Conservation (phyloP, 2,888 invertebrate genomes). For the Mycalesis mineus region DNA sequence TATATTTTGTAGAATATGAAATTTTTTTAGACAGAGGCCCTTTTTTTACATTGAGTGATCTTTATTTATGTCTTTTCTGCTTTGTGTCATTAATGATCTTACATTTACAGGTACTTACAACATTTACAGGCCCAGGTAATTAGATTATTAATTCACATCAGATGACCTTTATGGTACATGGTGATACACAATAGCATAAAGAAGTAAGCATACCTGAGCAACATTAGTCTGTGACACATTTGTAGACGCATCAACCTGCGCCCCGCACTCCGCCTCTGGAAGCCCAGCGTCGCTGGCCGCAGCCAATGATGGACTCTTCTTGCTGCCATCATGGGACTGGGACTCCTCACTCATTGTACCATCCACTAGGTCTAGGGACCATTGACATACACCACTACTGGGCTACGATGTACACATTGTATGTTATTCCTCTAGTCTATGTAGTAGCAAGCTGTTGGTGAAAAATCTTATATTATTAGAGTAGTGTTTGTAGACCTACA, state of each 20-base stretch:
- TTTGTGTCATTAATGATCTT: too few species aligned
- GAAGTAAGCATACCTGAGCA: constrained; percentile 47
- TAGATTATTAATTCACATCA: too few species aligned
- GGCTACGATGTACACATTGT: constrained; percentile 54
- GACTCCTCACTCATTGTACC: constrained; percentile 71
- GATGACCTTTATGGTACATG: too few species aligned
- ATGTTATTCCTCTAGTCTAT: constrained; percentile 33
- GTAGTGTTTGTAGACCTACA: too few species aligned
- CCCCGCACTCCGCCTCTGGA: constrained; percentile 35
- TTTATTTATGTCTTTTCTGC: too few species aligned
- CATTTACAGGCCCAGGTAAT: too few species aligned
- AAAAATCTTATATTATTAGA: not conserved
- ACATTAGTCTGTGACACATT: constrained; percentile 51
- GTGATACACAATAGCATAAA: too few species aligned
- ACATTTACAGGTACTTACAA: too few species aligned
- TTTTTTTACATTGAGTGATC: too few species aligned
- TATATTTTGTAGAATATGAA: too few species aligned
- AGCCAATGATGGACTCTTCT: constrained; percentile 44
- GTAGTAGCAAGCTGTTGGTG: not conserved
- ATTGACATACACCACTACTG: constrained; percentile 25
- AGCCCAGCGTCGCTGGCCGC: constrained; percentile 35
- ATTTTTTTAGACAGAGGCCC: too few species aligned
- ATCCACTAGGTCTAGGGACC: constrained; percentile 50
- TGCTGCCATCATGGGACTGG: constrained; percentile 55
- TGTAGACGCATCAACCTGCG: constrained; percentile 46